Percentiles rank a stretch among this genome's conserved stretches.
Evolutionary conservation across 2,797 vertebrate species (phyloP).

Genomic region (Cygnus olor): DNA sequence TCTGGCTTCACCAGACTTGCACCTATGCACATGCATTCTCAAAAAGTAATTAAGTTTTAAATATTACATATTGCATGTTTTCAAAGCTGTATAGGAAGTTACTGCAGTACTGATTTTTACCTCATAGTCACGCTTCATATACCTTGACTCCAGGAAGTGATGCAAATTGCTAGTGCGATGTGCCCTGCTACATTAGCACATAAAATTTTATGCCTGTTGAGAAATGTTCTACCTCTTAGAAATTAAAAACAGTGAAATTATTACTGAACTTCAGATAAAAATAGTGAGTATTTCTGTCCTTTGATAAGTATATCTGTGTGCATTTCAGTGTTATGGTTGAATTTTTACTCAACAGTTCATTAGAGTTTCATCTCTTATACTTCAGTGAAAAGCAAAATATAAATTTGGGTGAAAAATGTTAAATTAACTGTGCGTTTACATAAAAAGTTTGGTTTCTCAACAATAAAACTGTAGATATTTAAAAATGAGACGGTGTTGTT

Average conservation of each 20-base stretch:
- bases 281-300: neutral
- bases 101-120: neutral
- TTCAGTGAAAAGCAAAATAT: neutral
- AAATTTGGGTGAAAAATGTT: neutral
- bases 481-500: neutral
- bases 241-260: neutral
- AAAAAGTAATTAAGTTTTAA: neutral
- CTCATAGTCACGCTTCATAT: neutral
- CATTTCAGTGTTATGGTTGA: neutral
- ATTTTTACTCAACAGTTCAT: neutral
- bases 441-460: neutral
- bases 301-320: neutral
- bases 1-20: neutral
- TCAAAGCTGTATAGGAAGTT: neutral
- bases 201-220: neutral
- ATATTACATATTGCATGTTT: neutral
- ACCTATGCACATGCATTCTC: neutral
- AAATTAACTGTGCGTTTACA: neutral
- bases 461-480: neutral
- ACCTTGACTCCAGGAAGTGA: neutral
- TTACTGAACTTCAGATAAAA: neutral
- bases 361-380: neutral
- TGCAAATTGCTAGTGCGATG: neutral
- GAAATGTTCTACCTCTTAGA: neutral
- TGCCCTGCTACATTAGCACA: too few species aligned